Evolutionary conservation across 1,140 invertebrate genomes (phyloP).

Genomic region (Caenorhabditis latens): DNA sequence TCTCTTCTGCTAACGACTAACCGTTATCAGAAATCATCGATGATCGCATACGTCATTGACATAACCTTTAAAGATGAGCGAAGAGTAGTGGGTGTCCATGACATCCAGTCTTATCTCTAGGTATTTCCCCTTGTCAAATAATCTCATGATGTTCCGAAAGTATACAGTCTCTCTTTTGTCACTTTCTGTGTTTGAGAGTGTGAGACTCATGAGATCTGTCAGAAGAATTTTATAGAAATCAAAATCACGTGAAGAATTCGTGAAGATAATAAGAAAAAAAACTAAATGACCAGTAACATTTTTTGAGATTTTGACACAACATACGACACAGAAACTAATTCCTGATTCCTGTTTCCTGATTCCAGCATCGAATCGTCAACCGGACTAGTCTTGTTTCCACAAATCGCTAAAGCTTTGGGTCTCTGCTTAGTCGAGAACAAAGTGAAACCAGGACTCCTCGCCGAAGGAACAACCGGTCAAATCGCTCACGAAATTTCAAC

Average conservation of each 20-base stretch:
- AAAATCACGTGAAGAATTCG: not conserved
- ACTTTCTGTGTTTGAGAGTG: not conserved
- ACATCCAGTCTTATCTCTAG: slow-evolving; percentile 32
- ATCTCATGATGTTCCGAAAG: not conserved
- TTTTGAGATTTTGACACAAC: too few relatives aligned
- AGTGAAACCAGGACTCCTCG: slow-evolving; percentile 79
- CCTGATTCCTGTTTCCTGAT: too few relatives aligned
- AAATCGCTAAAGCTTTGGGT: slow-evolving; percentile 20
- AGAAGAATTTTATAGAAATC: not conserved
- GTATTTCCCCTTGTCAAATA: slow-evolving; percentile 37
- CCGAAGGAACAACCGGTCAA: slow-evolving; percentile 79
- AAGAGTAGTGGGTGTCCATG: not conserved
- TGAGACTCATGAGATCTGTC: not conserved
- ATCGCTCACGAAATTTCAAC: slow-evolving; percentile 76
- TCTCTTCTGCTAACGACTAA: not conserved
- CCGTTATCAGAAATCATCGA: slow-evolving; percentile 9
- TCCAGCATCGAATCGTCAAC: slow-evolving; percentile 34
- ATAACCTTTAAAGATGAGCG: slow-evolving; percentile 29
- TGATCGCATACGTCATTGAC: slow-evolving; percentile 27
- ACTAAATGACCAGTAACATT: too few relatives aligned
- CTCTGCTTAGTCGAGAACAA: slow-evolving; percentile 65
- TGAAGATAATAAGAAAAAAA: not conserved
- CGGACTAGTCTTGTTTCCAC: not conserved
- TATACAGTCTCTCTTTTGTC: not conserved
- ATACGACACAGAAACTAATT: too few relatives aligned